Conservation (phyloP, 2,797 vertebrate species). For the Ptychobarbus kaznakovi region DNA sequence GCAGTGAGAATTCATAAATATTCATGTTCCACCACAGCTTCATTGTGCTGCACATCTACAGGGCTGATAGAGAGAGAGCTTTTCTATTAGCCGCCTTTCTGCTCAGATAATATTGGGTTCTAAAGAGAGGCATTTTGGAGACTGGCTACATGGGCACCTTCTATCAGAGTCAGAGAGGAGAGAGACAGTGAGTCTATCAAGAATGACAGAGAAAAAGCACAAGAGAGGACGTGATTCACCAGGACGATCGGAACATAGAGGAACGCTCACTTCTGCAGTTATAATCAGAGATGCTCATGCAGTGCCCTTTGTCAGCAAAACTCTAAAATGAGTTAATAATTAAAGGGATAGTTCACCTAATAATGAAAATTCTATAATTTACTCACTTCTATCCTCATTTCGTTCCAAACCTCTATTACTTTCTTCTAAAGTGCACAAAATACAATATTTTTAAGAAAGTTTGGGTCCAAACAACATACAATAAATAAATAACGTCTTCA, state of each 20-base stretch:
- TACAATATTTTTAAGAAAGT: not conserved
- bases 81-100: slow-evolving; percentile 42
- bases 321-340: not conserved
- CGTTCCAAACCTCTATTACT: not conserved
- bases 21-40: slow-evolving; percentile 29
- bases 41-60: slow-evolving; percentile 36
- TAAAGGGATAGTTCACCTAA: not conserved
- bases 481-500: not conserved
- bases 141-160: slow-evolving; percentile 29
- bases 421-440: not conserved
- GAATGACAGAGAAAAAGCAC: not conserved
- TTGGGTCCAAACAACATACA: not conserved
- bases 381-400: not conserved
- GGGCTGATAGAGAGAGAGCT: slow-evolving; percentile 33
- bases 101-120: slow-evolving; percentile 27
- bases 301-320: not conserved
- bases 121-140: slow-evolving; percentile 39
- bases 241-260: not conserved
- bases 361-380: not conserved
- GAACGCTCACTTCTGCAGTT: not conserved
- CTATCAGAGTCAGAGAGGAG: not conserved
- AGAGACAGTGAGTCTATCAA: not conserved
- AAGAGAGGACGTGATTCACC: slow-evolving; percentile 10
- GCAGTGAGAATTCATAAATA: slow-evolving; percentile 47
- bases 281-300: not conserved